Evolutionary conservation across 2,797 vertebrate genomes (phyloP), one percentile per base, ranked within the genome.

Genomic region (Amniataba percoides): DNA sequence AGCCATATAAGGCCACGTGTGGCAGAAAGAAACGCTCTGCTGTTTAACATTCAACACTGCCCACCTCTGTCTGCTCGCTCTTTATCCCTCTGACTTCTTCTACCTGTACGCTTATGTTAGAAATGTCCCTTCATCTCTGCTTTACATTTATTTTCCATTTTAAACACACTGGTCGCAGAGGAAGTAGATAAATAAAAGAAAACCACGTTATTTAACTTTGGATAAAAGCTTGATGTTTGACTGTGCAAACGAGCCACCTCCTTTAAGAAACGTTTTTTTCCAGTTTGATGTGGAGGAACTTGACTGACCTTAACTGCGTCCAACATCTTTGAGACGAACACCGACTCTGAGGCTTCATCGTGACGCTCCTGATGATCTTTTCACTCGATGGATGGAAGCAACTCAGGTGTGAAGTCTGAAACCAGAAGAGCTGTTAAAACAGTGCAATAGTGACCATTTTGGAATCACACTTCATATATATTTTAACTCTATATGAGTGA

Each of bases 1-100:
- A 19, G 61, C 84, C 74, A 65, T 74, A 79, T 74, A 75, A 63
- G 75, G 75, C 45, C 66, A 21, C 3, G 13, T 42, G 56, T 61
- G 63, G 74, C 75, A 64, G 42, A 71, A n/a, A 58, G 48, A 36
- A 53, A 57, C n/a, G 0, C 15, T 43, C 43, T 31, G 58, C 59
- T 39, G 45, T 60, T 15, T 36, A 39, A 40, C 58, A 60, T 59
- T 39, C 53, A 76, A 31, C 63, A 52, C 25, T 13, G n/a, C 19
- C 49, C 42, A 14, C 15, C 61, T 57, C 40, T 5, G 19, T 46
- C 58, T 67, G n/a, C 49, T 14, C n/a, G 13, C 45, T 21, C 42
- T 56, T 58, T 8, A 14, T 46, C 8, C 19, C n/a, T 15, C 42
- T 1, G 40, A 42, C 46, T 23, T 40, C 31, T 27, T 2, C 42